These are phyloP conservation scores for Leontocebus nigricollis DNA, from an alignment of 2,797 vertebrate species.

Conservation along the genomic window DNA sequence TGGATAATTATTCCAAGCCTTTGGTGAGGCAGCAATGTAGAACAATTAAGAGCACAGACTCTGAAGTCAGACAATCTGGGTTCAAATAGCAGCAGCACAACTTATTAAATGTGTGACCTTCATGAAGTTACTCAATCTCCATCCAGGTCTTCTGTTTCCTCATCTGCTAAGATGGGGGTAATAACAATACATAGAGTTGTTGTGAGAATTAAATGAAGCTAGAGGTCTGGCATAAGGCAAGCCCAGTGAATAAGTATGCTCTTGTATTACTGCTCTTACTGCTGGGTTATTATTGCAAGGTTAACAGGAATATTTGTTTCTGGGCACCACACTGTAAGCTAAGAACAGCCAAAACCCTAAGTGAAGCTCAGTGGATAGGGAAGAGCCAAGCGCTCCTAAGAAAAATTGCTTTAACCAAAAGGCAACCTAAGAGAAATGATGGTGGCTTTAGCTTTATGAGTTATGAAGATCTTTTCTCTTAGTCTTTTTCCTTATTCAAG, in stretches of 20 bases:
- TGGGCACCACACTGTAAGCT: neutral
- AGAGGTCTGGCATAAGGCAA: neutral
- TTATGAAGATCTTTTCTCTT: constrained; percentile 53
- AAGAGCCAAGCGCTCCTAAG: neutral
- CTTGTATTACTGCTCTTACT: neutral
- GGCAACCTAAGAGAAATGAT: neutral
- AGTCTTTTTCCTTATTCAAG: constrained; percentile 42
- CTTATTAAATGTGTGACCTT: neutral
- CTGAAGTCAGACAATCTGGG: neutral
- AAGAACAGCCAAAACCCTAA: neutral
- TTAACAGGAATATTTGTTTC: neutral
- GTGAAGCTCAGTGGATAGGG: neutral
- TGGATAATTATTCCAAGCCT: neutral
- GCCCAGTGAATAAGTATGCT: neutral
- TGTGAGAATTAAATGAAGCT: neutral
- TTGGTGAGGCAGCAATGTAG: neutral
- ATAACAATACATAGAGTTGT: neutral
- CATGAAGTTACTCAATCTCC: neutral
- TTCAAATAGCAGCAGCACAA: neutral
- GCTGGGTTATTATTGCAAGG: neutral
- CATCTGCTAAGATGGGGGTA: neutral
- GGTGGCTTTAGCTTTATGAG: neutral
- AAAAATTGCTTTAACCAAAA: constrained; percentile 60
- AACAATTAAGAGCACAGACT: neutral
- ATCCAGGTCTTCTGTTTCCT: neutral